Percentiles rank a stretch among this genome's conserved stretches.
Conservation (phyloP, 1,140 invertebrate genomes). For the Oscheius sp. region DNA sequence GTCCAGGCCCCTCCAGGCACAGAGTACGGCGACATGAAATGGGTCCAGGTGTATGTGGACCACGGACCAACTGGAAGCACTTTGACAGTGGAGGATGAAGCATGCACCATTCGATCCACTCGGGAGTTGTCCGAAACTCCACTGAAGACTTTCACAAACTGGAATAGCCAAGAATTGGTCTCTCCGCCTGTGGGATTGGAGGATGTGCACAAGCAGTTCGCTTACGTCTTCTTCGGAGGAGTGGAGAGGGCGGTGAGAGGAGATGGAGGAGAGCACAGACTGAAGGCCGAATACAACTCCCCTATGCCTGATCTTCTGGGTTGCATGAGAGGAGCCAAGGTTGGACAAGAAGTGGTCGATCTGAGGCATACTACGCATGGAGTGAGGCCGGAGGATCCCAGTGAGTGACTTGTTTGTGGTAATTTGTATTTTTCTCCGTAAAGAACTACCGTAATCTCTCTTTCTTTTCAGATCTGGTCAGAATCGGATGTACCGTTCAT, state of each 20-base stretch:
- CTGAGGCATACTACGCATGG: constrained; percentile 11
- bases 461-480: constrained; percentile 20
- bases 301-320: constrained; percentile 14
- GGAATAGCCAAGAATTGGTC: constrained; percentile 3
- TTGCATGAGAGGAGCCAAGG: constrained; percentile 26
- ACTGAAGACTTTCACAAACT: neutral
- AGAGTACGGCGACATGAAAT: constrained; percentile 27
- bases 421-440: neutral
- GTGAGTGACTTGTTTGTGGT: neutral
- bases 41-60: constrained; percentile 25
- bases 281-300: constrained; percentile 9
- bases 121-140: neutral
- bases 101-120: constrained; percentile 16
- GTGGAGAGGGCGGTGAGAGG: neutral
- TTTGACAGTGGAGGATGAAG: constrained; percentile 23
- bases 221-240: constrained; percentile 19
- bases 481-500: constrained; percentile 18
- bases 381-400: neutral
- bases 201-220: neutral
- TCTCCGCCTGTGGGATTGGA: constrained; percentile 16
- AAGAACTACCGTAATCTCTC: too few relatives aligned
- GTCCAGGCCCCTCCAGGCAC: constrained; percentile 23
- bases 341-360: constrained; percentile 2
- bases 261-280: neutral
- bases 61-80: neutral